Percentiles rank a stretch among this genome's conserved stretches.
phyloP scores from a whole-genome alignment of 2,797 vertebrate genomes.

The Dicrostonyx torquatus region DNA sequence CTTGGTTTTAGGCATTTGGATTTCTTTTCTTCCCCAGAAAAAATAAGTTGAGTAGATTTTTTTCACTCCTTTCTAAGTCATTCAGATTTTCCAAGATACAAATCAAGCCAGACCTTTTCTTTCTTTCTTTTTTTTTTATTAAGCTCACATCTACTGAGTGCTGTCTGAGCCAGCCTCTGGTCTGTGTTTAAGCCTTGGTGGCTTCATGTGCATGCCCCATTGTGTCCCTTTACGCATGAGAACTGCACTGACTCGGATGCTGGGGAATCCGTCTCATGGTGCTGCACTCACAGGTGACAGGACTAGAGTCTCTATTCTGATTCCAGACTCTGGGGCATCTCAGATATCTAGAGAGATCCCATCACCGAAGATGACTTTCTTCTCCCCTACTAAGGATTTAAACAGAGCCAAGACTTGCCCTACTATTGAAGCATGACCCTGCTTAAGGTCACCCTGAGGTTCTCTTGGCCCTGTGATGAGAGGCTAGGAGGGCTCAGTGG shows the following conservation, averaged over 20 bases:
- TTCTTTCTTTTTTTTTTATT: background rate
- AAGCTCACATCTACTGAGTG: background rate
- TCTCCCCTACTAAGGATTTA: background rate
- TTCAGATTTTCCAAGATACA: background rate
- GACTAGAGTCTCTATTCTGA: too few species aligned
- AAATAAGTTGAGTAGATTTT: background rate
- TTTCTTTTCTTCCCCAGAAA: background rate
- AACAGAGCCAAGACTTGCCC: background rate
- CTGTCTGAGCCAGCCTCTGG: background rate
- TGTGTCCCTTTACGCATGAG: background rate
- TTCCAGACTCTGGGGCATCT: background rate
- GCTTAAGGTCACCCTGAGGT: background rate
- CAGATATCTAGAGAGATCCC: background rate
- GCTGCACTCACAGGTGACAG: background rate
- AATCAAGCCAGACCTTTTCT: background rate
- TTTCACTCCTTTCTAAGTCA: background rate
- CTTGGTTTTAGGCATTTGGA: slow-evolving; percentile 28
- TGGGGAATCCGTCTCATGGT: background rate
- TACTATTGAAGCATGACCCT: background rate
- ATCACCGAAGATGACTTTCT: background rate
- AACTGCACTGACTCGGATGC: background rate
- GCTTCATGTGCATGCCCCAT: background rate
- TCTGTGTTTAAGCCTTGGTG: background rate
- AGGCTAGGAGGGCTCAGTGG: background rate
- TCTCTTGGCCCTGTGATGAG: background rate